Conservation (phyloP, 2,797 vertebrate genomes). For the Perodicticus potto region DNA sequence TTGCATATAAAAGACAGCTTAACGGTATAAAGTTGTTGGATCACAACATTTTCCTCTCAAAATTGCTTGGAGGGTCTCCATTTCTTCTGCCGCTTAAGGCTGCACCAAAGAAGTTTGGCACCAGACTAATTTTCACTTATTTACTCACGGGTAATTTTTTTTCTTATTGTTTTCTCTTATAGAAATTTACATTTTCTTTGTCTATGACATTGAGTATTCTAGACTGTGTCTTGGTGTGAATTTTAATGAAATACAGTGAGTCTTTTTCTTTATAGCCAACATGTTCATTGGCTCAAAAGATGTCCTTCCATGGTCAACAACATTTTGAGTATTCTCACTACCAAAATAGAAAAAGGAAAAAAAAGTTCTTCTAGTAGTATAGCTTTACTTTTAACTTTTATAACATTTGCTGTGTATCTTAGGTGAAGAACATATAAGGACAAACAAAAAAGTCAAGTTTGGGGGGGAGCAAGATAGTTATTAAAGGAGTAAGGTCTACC, state of each 20-base stretch:
- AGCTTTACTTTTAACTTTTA: background rate
- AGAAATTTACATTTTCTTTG: background rate
- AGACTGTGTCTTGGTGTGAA: background rate
- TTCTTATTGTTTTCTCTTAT: constrained; percentile 5
- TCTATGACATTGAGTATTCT: background rate
- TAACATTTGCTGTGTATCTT: background rate
- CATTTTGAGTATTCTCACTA: background rate
- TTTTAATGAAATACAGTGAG: background rate
- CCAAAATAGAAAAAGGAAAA: background rate
- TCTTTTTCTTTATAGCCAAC: background rate
- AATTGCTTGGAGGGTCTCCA: background rate
- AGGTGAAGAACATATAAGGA: background rate
- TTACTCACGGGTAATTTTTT: background rate
- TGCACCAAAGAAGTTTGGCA: background rate
- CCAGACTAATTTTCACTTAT: background rate
- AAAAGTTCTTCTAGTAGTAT: background rate
- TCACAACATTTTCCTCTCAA: background rate
- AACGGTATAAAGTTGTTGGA: background rate
- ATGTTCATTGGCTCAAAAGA: constrained; percentile 3
- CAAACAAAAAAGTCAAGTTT: background rate
- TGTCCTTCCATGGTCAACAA: background rate
- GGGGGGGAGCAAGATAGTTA: background rate
- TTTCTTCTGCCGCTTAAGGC: background rate
- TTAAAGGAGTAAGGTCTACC: background rate
- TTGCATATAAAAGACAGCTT: background rate